Base-by-base conservation (phyloP, 2,113 vertebrate species). In the Datnioides undecimradiatus region DNA sequence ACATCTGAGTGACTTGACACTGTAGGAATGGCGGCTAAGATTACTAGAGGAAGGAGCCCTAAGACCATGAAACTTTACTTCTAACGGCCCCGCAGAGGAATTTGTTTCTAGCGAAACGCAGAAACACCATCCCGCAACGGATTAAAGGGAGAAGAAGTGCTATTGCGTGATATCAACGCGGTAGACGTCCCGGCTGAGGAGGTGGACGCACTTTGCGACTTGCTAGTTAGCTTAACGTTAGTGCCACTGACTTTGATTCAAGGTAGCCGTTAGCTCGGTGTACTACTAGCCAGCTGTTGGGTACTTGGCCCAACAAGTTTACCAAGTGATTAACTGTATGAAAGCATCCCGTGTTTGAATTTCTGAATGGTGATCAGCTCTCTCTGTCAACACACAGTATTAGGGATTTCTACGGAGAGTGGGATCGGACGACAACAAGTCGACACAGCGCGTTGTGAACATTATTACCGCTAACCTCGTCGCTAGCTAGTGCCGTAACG, bases 21-120 rank as follows among this genome's bases (percentile, higher is more conserved):
- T 78, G 92, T 76, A 87, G 95, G 92, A 96, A 95, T 96, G 95
- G 94, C 94, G 93, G 95, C 95, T 90, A 88, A 92, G 93, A 91
- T 92, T 87, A 93, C 86, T 69, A 80, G 88, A 91, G 88, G 93
- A 94, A 95, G 92, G 90, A 93, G 73, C 90, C 89, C 77, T 66
- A 88, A 94, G 89, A 95, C 83, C 92, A 92, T 86, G 89, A 95
- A 95, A 95, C 94, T 95, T 95, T 95, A 88, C 91, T 93, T 92
- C 75, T 93, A 89, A 90, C 90, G 82, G 87, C 81, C 74, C 76
- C 72, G 68, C 67, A 33, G 66, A 73, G 74, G 87, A 88, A 84
- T 86, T 82, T 7, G 55, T 73, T 40, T 64, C 69, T 48, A 65
- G 65, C 54, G 57, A 77, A 73, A 73, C 70, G 21, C 72, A 71